These are phyloP conservation scores for Stenopsyche tienmushanensis DNA, from an alignment of 1,140 invertebrate genomes.

Conservation along the genomic window DNA sequence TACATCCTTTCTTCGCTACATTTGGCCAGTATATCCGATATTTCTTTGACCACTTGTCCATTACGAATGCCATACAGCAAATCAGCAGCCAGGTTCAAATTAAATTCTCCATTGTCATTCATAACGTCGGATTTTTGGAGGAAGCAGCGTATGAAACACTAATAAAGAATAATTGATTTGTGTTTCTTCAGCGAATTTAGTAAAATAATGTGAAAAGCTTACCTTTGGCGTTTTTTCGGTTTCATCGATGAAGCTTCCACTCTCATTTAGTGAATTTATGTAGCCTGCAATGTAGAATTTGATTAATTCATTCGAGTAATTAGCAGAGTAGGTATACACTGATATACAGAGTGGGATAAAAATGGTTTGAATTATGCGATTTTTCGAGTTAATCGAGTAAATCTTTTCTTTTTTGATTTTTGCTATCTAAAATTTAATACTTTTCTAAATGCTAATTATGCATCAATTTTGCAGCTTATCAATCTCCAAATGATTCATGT, in stretches of 20 bases:
- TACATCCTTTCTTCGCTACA: constrained; percentile 42
- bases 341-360: too few species aligned
- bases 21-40: constrained; percentile 43
- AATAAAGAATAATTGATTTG: neutral
- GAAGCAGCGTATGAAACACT: constrained; percentile 51
- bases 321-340: too few species aligned
- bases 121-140: constrained; percentile 44
- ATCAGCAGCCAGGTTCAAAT: constrained; percentile 41
- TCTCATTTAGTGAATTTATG: constrained; percentile 47
- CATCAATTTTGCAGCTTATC: too few species aligned
- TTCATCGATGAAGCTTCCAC: constrained; percentile 52
- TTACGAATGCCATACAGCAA: constrained; percentile 43
- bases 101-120: constrained; percentile 43
- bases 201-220: constrained; percentile 16
- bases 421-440: too few species aligned
- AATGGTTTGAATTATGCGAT: too few species aligned
- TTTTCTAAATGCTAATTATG: too few species aligned
- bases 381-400: too few species aligned
- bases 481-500: too few species aligned
- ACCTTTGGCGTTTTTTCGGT: constrained; percentile 50
- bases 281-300: constrained; percentile 45
- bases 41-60: constrained; percentile 38
- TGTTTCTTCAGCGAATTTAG: neutral
- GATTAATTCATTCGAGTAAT: neutral
- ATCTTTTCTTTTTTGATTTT: too few species aligned